A percentile compares a stretch with the other conserved stretches of the same genome.
These are phyloP conservation scores for Carollia perspicillata DNA, from an alignment of 2,113 vertebrate genomes.

Conservation along the genomic window DNA sequence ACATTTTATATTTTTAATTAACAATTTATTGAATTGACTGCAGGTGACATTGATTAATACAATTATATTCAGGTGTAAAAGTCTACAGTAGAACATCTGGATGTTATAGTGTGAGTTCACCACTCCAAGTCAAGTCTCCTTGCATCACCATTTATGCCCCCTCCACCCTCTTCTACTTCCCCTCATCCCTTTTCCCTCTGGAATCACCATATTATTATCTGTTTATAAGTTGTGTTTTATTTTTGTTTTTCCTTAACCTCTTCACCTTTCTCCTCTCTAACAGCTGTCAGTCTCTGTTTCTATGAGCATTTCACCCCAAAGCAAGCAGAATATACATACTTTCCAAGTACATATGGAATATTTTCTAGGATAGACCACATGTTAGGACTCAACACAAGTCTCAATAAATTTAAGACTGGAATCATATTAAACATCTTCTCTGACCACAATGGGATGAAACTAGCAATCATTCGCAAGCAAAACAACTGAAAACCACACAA, in stretches of 20 bases:
- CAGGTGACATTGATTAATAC: background rate
- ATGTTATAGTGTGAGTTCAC: background rate
- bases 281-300: background rate
- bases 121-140: background rate
- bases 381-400: background rate
- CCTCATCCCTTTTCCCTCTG: background rate
- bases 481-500: background rate
- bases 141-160: background rate
- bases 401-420: background rate
- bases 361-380: background rate
- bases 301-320: background rate
- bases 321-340: background rate
- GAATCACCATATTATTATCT: background rate
- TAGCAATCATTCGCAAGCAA: background rate
- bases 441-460: background rate
- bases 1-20: background rate
- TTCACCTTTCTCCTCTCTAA: background rate
- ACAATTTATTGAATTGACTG: background rate
- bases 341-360: background rate
- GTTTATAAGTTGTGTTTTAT: background rate
- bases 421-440: background rate
- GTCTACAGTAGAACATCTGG: background rate
- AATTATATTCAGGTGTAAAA: background rate
- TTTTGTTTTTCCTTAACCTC: background rate
- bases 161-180: background rate